Conservation (phyloP, 2,113 vertebrate species). For the Ciconia stormi region DNA sequence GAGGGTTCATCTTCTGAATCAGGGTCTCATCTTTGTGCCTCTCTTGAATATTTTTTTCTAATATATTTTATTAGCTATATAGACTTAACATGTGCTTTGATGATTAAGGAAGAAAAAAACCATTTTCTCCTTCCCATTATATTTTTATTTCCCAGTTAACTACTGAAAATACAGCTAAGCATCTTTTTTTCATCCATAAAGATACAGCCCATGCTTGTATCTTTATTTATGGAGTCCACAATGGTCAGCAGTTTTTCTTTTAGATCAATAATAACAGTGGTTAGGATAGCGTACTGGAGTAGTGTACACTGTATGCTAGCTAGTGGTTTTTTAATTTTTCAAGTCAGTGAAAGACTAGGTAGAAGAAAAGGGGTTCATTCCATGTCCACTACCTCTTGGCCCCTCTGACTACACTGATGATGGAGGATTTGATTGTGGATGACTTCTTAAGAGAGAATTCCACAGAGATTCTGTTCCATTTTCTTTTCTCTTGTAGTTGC, state of each 20-base stretch:
- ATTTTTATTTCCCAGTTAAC: neutral
- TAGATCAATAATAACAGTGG: neutral
- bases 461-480: neutral
- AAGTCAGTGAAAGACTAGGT: neutral
- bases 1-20: neutral
- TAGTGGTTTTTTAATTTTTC: neutral
- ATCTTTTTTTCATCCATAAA: neutral
- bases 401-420: neutral
- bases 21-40: neutral
- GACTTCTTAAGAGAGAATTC: neutral
- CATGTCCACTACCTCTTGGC: neutral
- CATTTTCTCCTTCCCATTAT: neutral
- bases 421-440: neutral
- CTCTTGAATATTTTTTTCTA: neutral
- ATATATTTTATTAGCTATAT: neutral
- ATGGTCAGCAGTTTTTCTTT: neutral
- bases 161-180: neutral
- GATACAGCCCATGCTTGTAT: fast-evolving
- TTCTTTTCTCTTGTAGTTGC: neutral
- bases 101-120: neutral
- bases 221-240: neutral
- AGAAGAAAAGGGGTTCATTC: neutral
- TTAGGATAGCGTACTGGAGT: neutral
- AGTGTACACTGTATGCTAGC: neutral
- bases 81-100: neutral